These are phyloP conservation scores for Nemurella pictetii DNA, from an alignment of 2,888 invertebrate genomes.

Conservation along the genomic window DNA sequence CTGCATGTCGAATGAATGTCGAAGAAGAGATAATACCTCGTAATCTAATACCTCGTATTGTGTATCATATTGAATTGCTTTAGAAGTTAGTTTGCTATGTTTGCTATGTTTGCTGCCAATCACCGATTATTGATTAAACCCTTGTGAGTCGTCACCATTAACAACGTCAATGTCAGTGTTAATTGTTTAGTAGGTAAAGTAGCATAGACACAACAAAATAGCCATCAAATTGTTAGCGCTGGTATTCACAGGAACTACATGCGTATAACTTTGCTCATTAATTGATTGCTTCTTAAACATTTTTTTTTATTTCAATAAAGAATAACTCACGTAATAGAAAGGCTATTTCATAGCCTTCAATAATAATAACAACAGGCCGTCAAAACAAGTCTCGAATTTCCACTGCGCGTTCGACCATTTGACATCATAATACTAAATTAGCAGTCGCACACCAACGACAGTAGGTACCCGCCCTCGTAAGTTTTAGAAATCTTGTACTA, in stretches of 20 bases:
- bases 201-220: too few species aligned
- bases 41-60: too few species aligned
- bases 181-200: too few species aligned
- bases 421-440: not conserved
- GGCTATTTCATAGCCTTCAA: not conserved
- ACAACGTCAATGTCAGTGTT: too few species aligned
- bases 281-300: not conserved
- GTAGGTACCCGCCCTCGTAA: not conserved
- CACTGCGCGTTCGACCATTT: conserved; percentile 1
- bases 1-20: too few species aligned
- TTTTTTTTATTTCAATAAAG: not conserved
- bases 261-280: not conserved
- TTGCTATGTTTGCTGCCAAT: too few species aligned
- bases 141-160: too few species aligned
- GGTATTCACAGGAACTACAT: not conserved
- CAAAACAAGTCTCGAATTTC: not conserved
- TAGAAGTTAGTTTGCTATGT: too few species aligned
- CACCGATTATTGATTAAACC: too few species aligned
- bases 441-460: not conserved
- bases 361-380: conserved; percentile 22
- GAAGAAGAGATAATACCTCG: too few species aligned
- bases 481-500: not conserved
- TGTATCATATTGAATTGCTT: too few species aligned
- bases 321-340: not conserved
- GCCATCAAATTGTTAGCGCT: too few species aligned